Evolutionary conservation across 1,140 invertebrate species (phyloP).

Genomic region (Druon quercuslanigerum): DNA sequence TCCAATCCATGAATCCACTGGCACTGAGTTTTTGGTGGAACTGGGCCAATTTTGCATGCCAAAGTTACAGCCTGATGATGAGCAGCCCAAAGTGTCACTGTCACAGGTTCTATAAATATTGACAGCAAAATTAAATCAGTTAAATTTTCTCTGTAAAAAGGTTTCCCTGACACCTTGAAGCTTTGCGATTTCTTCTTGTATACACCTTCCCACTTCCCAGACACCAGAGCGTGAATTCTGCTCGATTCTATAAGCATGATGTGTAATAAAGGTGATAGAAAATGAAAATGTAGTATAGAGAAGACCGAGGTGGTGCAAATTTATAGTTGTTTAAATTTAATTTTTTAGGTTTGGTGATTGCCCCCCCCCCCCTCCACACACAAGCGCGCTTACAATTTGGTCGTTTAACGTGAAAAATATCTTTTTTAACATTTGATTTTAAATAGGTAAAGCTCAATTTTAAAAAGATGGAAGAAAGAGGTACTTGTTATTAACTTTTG

Average conservation of each 20-base stretch:
- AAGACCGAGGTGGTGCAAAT: neutral
- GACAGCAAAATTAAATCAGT: conserved; percentile 6
- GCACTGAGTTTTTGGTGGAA: conserved; percentile 59
- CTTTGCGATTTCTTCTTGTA: conserved; percentile 46
- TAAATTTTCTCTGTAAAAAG: conserved; percentile 3
- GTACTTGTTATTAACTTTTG: no score
- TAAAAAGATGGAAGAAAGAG: no score
- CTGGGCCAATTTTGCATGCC: conserved; percentile 64
- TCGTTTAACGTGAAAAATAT: no score
- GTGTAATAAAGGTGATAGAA: conserved; percentile 2
- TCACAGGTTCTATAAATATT: conserved; percentile 63
- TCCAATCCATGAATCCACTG: conserved; percentile 66
- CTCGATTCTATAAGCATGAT: conserved; percentile 14
- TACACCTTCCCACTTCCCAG: neutral
- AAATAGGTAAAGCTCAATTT: no score
- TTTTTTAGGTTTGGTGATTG: no score
- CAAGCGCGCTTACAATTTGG: no score
- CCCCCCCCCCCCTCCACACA: no score
- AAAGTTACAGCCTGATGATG: conserved; percentile 69
- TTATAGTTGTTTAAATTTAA: no score
- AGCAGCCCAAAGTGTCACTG: conserved; percentile 65
- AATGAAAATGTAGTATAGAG: neutral
- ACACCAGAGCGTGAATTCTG: conserved; percentile 9
- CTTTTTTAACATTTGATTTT: no score
- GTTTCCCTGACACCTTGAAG: conserved; percentile 41